A percentile compares a stretch with the other conserved stretches of the same genome.
These are phyloP conservation scores for Osmerus eperlanus DNA, from an alignment of 2,113 vertebrate genomes.

Conservation along the genomic window DNA sequence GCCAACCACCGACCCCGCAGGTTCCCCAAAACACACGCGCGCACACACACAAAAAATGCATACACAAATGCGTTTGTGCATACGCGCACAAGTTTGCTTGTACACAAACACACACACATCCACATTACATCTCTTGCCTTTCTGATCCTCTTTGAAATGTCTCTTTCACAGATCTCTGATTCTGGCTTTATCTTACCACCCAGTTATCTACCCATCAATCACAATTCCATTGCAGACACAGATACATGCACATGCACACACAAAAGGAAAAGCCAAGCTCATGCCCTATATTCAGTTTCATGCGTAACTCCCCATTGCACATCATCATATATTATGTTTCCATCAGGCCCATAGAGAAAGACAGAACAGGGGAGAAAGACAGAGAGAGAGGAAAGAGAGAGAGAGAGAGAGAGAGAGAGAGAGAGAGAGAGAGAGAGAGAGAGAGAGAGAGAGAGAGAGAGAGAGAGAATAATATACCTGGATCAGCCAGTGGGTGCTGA, in stretches of 20 bases:
- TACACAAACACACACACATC: constrained; percentile 40
- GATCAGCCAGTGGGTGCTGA: constrained; percentile 53
- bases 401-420: constrained; percentile 12
- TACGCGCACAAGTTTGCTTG: no score
- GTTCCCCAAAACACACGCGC: no score
- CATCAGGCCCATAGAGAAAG: neutral
- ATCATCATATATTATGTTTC: constrained; percentile 11
- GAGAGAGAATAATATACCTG: constrained; percentile 31
- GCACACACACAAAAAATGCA: no score
- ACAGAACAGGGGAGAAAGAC: constrained; percentile 8
- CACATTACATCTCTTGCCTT: constrained; percentile 1
- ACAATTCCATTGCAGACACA: constrained; percentile 44
- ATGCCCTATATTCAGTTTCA: no score
- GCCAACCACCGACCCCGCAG: no score
- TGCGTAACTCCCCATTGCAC: no score
- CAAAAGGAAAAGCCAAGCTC: constrained; percentile 22
- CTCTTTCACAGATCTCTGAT: neutral
- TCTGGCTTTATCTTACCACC: constrained; percentile 52
- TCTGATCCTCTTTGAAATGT: constrained; percentile 30
- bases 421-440: constrained; percentile 10
- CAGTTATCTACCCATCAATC: constrained; percentile 56
- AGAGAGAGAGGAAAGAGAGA: constrained; percentile 5
- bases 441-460: constrained; percentile 14
- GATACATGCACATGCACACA: neutral
- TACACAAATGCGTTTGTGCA: no score